phyloP scores from a whole-genome alignment of 2,113 vertebrate genomes.

The Ariopsis seemanni region DNA sequence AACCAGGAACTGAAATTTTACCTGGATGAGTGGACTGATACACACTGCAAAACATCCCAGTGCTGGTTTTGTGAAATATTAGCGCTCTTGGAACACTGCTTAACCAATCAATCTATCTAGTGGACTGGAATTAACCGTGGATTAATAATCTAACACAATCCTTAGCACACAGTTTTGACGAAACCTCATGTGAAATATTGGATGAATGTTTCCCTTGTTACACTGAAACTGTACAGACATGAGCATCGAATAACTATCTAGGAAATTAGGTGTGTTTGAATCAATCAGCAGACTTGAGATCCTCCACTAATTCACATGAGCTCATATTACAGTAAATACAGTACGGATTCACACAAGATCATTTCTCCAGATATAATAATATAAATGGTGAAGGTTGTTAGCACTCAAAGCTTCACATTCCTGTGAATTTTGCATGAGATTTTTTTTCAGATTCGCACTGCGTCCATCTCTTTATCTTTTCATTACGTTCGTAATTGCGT shows the following conservation, averaged over 20 bases:
- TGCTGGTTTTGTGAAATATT: no score
- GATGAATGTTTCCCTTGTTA: no score
- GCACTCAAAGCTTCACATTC: not conserved
- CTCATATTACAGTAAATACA: not conserved
- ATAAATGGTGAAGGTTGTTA: not conserved
- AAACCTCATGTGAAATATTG: no score
- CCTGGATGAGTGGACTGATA: no score
- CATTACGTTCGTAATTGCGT: not conserved
- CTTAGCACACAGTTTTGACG: no score
- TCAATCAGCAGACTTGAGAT: not conserved
- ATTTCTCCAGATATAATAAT: no score
- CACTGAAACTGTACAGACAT: not conserved
- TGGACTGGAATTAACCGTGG: no score
- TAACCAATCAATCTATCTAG: no score
- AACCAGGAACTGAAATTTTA: no score
- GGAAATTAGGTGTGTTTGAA: not conserved
- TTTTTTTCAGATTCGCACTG: not conserved
- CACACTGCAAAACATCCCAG: no score
- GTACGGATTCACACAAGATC: not conserved
- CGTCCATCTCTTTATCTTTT: slow-evolving; percentile 1
- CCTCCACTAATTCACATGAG: not conserved
- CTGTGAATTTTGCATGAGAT: not conserved
- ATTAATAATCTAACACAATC: no score
- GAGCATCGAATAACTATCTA: not conserved
- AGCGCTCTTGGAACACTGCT: no score